phyloP scores from a whole-genome alignment of 2,113 vertebrate species.

The Clarias macrocephalus region DNA sequence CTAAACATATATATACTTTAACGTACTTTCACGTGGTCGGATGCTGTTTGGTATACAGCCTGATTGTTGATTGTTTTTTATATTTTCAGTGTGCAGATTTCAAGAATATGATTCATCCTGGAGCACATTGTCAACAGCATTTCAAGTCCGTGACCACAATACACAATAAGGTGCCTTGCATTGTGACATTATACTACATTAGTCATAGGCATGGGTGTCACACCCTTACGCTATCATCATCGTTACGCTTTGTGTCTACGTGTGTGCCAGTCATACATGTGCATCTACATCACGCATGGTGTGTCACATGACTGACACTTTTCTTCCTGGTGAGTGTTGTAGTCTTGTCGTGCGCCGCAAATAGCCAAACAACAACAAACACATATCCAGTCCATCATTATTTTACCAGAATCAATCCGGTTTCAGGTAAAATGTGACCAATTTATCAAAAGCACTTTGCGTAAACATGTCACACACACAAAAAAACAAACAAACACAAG shows the following conservation, averaged over 20 bases:
- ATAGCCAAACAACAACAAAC: background rate
- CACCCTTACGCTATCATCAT: background rate
- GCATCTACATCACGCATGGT: background rate
- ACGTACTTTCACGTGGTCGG: background rate
- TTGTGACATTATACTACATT: background rate
- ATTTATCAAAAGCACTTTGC: background rate
- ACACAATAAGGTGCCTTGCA: background rate
- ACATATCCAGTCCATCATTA: background rate
- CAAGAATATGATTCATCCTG: constrained; percentile 17
- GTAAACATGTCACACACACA: background rate
- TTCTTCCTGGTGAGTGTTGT: background rate
- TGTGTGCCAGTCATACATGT: background rate
- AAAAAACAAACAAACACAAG: background rate
- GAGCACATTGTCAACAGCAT: background rate
- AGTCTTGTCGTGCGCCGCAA: background rate
- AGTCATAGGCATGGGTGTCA: background rate
- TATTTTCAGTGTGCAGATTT: background rate
- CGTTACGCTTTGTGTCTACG: background rate
- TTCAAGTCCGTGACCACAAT: too few species aligned
- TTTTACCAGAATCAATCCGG: background rate
- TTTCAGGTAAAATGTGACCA: background rate
- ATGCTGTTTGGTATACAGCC: background rate
- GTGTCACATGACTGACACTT: background rate
- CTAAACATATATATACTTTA: background rate
- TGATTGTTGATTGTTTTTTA: background rate